Percentiles rank a stretch among this genome's conserved stretches.
Evolutionary conservation across 1,140 invertebrate genomes (phyloP).

Genomic region (Bombus turneri): DNA sequence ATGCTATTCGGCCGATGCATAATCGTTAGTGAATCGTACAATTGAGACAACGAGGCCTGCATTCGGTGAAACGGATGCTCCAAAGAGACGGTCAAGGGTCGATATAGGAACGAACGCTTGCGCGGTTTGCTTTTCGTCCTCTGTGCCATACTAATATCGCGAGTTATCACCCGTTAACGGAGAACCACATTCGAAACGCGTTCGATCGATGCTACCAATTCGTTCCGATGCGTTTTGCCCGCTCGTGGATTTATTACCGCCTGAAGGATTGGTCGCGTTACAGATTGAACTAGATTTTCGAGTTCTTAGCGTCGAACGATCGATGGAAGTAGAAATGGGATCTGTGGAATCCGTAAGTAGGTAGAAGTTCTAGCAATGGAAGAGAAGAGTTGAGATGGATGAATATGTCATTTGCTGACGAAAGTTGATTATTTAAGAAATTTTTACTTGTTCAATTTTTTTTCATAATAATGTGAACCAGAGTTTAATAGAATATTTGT

Average conservation of each 20-base stretch:
- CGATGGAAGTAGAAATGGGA: neutral
- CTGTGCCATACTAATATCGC: slow-evolving; percentile 50
- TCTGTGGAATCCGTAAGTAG: neutral
- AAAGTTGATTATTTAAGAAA: no score
- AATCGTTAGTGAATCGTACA: slow-evolving; percentile 39
- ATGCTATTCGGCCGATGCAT: neutral
- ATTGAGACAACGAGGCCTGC: slow-evolving; percentile 16
- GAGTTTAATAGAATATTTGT: no score
- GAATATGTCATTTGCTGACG: no score
- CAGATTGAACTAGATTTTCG: neutral
- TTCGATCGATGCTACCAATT: neutral
- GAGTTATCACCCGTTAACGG: slow-evolving; percentile 44
- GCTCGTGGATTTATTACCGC: neutral
- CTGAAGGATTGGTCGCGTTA: neutral
- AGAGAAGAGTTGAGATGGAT: no score
- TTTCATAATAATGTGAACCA: no score
- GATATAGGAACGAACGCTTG: slow-evolving; percentile 65
- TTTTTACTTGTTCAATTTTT: no score
- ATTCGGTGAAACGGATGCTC: slow-evolving; percentile 33
- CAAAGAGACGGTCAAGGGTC: slow-evolving; percentile 56
- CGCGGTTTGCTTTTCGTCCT: slow-evolving; percentile 58
- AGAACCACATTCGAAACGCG: slow-evolving; percentile 2
- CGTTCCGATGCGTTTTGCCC: neutral
- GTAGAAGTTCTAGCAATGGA: no score
- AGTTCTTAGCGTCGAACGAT: neutral